Base-by-base conservation (phyloP, 2,888 invertebrate genomes). In the Dynastes tityus region DNA sequence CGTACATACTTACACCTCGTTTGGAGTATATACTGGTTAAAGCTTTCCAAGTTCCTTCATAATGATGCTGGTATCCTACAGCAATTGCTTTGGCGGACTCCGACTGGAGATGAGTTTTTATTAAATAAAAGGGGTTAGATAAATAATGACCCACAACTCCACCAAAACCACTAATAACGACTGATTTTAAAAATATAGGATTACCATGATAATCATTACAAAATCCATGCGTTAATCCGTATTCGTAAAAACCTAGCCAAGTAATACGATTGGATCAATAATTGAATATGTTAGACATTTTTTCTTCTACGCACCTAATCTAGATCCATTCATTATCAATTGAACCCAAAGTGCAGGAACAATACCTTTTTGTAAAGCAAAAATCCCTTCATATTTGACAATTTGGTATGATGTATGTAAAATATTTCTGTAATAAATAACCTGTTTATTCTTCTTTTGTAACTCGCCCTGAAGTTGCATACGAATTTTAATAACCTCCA, bases 401-500 rank as follows among this genome's bases (percentile, higher is more conserved):
- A 89, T 87, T 9, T 86, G 85, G 78, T 88, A 87, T 27, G 85
- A 86, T 2, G 96, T 96, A 86, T 97, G 96, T 32, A 96, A 91
- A 68, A 96, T 93, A 86, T 96, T 96, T 83, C 90, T 93, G 85
- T 95, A 95, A 78, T 92, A 88, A 11, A 92, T 89, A 0, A 89
- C 90, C 83, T 91, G 91, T 78, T 91, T 89, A 0, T 96, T 95
- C 80, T 91, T 91, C 0, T 94, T 93, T 81, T 84, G 82, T 58
- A 89, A 81, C 81, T 87, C 87, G 3, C 87, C 87, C 89, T 97
- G 97, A 16, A 97, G 90, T 87, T 97, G 97, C 90, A 97, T 93
- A 0, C 97, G 92, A 16, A 95, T 97, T 90, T 97, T 97, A 51
- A 97, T 89, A 6, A 97, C 97, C 86, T 97, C 97, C 83, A 97